Evolutionary conservation across 1,140 invertebrate genomes (phyloP).

Genomic region (Brachionus calyciflorus): DNA sequence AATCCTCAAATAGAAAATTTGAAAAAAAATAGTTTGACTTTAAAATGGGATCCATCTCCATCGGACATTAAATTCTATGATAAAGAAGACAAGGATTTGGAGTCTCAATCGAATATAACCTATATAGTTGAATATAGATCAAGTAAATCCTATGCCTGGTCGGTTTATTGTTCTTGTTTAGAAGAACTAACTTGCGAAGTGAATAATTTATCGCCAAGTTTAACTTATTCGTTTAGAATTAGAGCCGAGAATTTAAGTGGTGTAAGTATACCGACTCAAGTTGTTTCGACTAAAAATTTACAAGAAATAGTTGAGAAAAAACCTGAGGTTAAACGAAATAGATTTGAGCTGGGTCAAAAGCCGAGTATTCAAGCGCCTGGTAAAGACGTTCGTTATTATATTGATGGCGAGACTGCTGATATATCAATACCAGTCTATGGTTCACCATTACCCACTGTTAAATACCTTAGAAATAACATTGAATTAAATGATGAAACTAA

Average conservation of each 20-base stretch:
- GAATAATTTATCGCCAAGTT: not conserved
- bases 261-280: slow-evolving; percentile 2
- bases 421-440: slow-evolving; percentile 88
- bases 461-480: slow-evolving; percentile 65
- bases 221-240: slow-evolving; percentile 29
- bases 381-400: slow-evolving; percentile 78
- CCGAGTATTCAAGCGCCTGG: slow-evolving; percentile 75
- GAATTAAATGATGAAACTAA: not conserved
- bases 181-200: not conserved
- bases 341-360: slow-evolving; percentile 47
- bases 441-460: slow-evolving; percentile 83
- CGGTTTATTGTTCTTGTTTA: not conserved
- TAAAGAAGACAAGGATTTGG: no score
- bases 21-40: not conserved
- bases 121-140: slow-evolving; percentile 43
- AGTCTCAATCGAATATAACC: not conserved
- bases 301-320: not conserved
- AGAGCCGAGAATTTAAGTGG: slow-evolving; percentile 39
- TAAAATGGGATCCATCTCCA: slow-evolving; percentile 1
- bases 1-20: not conserved
- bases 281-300: slow-evolving; percentile 16
- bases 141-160: slow-evolving; percentile 31
- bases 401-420: slow-evolving; percentile 79
- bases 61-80: no score
- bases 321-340: not conserved